These are phyloP conservation scores for Phortica magna DNA, from an alignment of 2,888 invertebrate species.

Conservation along the genomic window DNA sequence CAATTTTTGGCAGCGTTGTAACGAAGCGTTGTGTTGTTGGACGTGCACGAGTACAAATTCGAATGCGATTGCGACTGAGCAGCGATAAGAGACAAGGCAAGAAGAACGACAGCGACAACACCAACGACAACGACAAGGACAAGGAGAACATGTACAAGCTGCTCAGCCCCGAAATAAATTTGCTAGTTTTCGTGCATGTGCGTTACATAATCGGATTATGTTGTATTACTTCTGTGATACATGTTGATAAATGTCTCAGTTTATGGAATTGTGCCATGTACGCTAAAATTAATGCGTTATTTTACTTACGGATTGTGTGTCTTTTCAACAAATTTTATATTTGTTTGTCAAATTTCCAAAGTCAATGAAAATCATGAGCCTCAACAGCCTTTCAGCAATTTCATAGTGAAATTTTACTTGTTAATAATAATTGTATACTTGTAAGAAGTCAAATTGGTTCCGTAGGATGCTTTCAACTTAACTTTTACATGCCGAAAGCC, in stretches of 20 bases:
- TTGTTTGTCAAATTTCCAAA: too few relatives aligned
- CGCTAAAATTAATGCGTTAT: neutral
- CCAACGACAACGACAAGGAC: neutral
- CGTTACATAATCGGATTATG: slow-evolving; percentile 64
- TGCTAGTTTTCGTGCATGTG: slow-evolving; percentile 29
- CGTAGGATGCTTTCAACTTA: too few relatives aligned
- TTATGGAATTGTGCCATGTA: slow-evolving; percentile 14
- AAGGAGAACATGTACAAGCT: neutral
- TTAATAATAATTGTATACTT: too few relatives aligned
- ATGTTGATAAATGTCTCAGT: slow-evolving; percentile 58
- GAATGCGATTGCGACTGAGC: neutral
- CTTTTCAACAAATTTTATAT: too few relatives aligned
- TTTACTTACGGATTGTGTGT: too few relatives aligned
- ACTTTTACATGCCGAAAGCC: too few relatives aligned
- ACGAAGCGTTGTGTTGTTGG: too few relatives aligned
- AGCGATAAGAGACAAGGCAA: neutral
- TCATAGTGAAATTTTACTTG: too few relatives aligned
- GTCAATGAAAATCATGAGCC: too few relatives aligned
- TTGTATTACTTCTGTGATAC: slow-evolving; percentile 45
- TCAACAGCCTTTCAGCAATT: too few relatives aligned
- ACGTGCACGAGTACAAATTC: neutral
- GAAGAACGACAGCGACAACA: neutral
- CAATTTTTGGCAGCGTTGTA: neutral
- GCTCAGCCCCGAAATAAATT: neutral
- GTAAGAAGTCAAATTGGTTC: too few relatives aligned